Conservation (phyloP, 1,140 invertebrate genomes). For the Pogonus chalceus region DNA sequence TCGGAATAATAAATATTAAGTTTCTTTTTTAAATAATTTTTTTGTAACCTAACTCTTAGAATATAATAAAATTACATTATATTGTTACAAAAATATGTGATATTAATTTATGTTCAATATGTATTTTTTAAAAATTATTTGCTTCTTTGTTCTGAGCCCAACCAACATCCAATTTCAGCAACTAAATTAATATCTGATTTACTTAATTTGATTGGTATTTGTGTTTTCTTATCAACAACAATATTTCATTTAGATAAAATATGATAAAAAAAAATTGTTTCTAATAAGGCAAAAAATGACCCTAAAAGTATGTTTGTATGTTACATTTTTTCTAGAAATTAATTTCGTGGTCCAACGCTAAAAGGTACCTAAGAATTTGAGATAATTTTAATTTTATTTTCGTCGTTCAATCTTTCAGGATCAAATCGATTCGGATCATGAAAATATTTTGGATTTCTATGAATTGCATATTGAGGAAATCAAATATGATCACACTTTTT, state of each 20-base stretch:
- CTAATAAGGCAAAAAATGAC: constrained; percentile 40
- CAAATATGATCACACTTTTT: constrained; percentile 21
- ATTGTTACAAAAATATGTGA: too few species aligned
- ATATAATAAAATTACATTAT: too few species aligned
- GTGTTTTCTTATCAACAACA: not conserved
- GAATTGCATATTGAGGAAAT: constrained; percentile 34
- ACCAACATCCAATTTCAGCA: constrained; percentile 6
- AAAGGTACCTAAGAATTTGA: constrained; percentile 13
- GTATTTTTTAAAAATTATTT: too few species aligned
- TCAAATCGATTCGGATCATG: constrained; percentile 15
- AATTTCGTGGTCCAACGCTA: constrained; percentile 13
- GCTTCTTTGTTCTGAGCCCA: constrained; percentile 7
- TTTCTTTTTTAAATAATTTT: too few species aligned
- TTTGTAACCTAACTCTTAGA: too few species aligned
- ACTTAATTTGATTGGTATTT: constrained; percentile 5
- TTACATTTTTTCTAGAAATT: too few species aligned
- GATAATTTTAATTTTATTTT: constrained; percentile 10
- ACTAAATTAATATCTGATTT: not conserved
- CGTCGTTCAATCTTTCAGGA: constrained; percentile 14
- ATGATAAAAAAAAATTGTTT: constrained; percentile 23
- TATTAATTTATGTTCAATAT: too few species aligned
- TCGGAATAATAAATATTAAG: too few species aligned
- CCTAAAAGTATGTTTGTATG: too few species aligned
- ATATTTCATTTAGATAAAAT: constrained; percentile 3
- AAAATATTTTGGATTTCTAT: constrained; percentile 24